These are phyloP conservation scores for Nycteola revayana DNA, from an alignment of 2,888 invertebrate species.

Conservation along the genomic window DNA sequence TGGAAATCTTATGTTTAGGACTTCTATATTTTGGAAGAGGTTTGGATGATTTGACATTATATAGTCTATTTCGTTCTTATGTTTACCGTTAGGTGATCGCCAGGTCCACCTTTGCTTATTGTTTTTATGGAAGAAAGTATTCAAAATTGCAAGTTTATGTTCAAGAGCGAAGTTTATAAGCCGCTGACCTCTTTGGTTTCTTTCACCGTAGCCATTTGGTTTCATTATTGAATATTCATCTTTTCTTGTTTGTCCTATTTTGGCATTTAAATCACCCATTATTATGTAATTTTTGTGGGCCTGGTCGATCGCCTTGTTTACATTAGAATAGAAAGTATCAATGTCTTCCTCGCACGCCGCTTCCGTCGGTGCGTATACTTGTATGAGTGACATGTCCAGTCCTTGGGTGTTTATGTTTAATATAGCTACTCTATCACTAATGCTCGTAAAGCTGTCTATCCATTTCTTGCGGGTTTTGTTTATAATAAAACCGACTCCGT, in stretches of 20 bases:
- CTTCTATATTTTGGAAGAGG: constrained; percentile 1
- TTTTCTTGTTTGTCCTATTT: not conserved
- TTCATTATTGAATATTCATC: not conserved
- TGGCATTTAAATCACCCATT: not conserved
- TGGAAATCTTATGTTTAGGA: constrained; percentile 4
- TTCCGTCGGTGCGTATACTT: constrained; percentile 4
- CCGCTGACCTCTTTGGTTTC: constrained; percentile 1
- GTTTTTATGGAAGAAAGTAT: constrained; percentile 25
- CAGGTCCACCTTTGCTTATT: constrained; percentile 27
- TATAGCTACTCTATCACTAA: constrained; percentile 3
- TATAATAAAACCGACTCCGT: constrained; percentile 6
- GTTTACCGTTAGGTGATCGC: constrained; percentile 4
- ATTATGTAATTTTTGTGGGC: not conserved
- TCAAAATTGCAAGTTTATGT: constrained; percentile 16
- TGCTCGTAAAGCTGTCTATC: not conserved
- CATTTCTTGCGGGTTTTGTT: constrained; percentile 1
- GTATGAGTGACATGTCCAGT: constrained; percentile 1
- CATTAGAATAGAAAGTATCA: not conserved
- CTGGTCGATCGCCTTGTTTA: constrained; percentile 1
- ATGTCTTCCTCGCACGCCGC: not conserved
- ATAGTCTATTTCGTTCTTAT: constrained; percentile 29
- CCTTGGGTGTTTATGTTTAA: not conserved
- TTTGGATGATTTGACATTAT: constrained; percentile 20
- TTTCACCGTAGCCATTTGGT: not conserved
- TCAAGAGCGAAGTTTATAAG: not conserved